Percentiles rank a stretch among this genome's conserved stretches.
Evolutionary conservation across 30 jellyfish, hydroid and myxozoan species (phyloP).

Genomic region (Pseudorhiza aurosa): DNA sequence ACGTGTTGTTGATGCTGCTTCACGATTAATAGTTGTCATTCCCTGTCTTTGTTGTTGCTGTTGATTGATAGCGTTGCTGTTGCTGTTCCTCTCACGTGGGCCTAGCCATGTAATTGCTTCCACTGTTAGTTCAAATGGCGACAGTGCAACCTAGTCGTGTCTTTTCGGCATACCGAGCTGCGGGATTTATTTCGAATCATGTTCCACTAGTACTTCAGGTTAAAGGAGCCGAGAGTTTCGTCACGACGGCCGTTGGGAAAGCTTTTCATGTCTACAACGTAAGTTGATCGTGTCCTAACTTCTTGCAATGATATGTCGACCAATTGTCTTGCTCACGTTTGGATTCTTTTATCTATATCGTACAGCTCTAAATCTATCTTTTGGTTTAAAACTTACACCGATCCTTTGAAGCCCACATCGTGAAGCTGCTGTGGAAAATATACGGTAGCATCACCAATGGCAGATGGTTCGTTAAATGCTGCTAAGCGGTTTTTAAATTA

Average conservation of each 20-base stretch:
- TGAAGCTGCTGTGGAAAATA: too few relatives aligned
- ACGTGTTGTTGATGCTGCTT: neutral
- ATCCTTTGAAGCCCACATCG: too few relatives aligned
- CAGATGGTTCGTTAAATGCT: too few relatives aligned
- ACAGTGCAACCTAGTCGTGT: conserved; percentile 54
- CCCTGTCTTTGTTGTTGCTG: neutral
- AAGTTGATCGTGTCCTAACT: too few relatives aligned
- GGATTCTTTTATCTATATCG: too few relatives aligned
- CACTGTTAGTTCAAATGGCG: neutral
- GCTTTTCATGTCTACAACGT: conserved; percentile 88
- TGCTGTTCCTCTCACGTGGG: conserved; percentile 8
- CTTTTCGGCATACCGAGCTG: conserved; percentile 83
- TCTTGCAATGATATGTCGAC: too few relatives aligned
- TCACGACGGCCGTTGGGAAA: conserved; percentile 93
- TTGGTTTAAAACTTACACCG: too few relatives aligned
- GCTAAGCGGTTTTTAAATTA: too few relatives aligned
- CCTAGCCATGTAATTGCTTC: neutral
- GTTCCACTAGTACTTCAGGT: conserved; percentile 78
- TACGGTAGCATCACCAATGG: too few relatives aligned
- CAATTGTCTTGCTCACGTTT: too few relatives aligned
- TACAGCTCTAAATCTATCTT: too few relatives aligned
- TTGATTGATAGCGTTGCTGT: neutral
- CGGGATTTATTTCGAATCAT: conserved; percentile 85
- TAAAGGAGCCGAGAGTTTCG: conserved; percentile 86
- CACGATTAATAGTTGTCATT: neutral